Evolutionary conservation across 1,140 invertebrate species (phyloP), one percentile per base, ranked within the genome.

Genomic region (Drosophila mauritiana): DNA sequence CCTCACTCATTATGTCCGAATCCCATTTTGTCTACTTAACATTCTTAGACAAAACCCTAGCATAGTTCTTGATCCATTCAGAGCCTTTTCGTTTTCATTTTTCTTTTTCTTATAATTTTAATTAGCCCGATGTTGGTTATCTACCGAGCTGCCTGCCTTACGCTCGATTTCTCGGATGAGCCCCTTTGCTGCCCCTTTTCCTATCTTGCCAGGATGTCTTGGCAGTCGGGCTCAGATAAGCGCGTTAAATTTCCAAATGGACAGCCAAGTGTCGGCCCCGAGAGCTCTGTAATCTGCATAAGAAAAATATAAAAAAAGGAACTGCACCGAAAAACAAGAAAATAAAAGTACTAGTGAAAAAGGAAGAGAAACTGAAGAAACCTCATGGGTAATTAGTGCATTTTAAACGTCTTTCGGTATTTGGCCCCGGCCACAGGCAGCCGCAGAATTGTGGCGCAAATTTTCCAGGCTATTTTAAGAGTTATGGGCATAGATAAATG

Each of bases 401-500:
- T 90, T 89, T 89, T 90, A 89, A 89, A 84, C 80, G 77, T 89
- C 85, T 89, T 88, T 89, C 88, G 76, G 77, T 83, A 84, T 77
- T 81, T 68, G 73, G 70, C 57, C 64, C 52, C 81, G 54, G 48
- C 78, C 56, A 55, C 78, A 70, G 42, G 67, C 67, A 48, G 43
- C 58, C 64, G 31, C 63, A 54, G 67, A 69, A 68, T 70, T 56
- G 67, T 56, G 67, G 64, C 49, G 68, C 65, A 72, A 72, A 86
- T 89, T 90, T 85, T 90, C 74, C 78, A 81, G 81, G 70, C 89
- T 91, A 91, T 91, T 91, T 88, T 91, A 91, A 91, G 83, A 82
- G 83, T 85, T 91, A 91, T 89, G 84, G 78, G 80, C 89, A 91
- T 91, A 91, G 88, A 91, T 91, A 91, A 91, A 91, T 89, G 88